Base-by-base conservation (phyloP, 1,140 invertebrate species). In the Hycleus phaleratus region DNA sequence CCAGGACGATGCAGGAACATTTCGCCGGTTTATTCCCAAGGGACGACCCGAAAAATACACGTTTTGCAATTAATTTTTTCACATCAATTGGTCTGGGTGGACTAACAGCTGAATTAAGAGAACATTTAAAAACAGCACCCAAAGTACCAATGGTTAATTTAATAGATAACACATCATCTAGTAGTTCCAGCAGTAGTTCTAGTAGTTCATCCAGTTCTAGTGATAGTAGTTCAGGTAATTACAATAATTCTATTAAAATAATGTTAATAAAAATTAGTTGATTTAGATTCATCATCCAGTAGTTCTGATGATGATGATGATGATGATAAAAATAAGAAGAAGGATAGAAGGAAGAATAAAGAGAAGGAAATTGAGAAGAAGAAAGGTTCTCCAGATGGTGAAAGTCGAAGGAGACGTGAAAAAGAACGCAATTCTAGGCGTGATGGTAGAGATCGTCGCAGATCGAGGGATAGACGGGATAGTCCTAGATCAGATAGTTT, bases 61-160 rank as follows among this genome's bases (percentile, higher is more conserved):
- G 96, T 68, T 99, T 99, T 79, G 91, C 97, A 0, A 99, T 99
- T 46, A 99, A 99, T 71, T 99, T 98, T 75, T 99, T 99, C 71
- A 99, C 97, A 0, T 94, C 95, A 1, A 98, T 98, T 74, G 97
- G 96, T 65, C 78, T 99, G 12, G 97, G 96, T 54, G 95, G 95
- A 0, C 75, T 99, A 0, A 99, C 97, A 0, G 92, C 96, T 79
- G 93, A 94, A 68, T 75, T 97, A 10, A 75, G 94, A 54, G 91
- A 95, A 69, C 92, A 95, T 78, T 76, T 97, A 39, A 95, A 95
- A 72, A 83, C 82, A 67, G 81, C 86, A 65, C 86, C 90, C 1
- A 93, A 91, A 77, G 68, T 63, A 6, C 71, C 71, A 4, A 71
- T 70, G 51, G 70, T 73, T 11, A 57, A 59, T 40, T 55, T 62